Evolutionary conservation across 1,140 invertebrate species (phyloP).

Genomic region (Marisa cornuarietis): DNA sequence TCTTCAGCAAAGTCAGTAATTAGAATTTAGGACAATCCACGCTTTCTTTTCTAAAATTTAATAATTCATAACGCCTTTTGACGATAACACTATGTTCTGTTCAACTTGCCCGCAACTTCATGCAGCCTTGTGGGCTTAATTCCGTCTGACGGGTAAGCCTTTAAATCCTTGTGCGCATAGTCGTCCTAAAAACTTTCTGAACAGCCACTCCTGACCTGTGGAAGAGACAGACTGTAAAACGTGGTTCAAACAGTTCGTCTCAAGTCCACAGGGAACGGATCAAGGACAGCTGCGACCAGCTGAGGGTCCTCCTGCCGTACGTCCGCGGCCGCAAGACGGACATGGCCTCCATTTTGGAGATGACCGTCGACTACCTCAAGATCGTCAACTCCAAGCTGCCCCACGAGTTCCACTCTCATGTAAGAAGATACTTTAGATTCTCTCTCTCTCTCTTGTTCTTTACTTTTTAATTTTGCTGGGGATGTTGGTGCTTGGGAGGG

Average conservation of each 20-base stretch:
- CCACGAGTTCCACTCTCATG: conserved; percentile 52
- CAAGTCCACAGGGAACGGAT: conserved; percentile 52
- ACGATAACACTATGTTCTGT: too few species aligned
- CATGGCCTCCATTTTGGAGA: conserved; percentile 60
- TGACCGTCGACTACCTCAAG: conserved; percentile 58
- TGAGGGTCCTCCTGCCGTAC: conserved; percentile 55
- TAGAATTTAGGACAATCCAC: too few species aligned
- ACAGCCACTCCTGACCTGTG: background rate
- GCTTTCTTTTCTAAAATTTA: too few species aligned
- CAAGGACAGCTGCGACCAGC: conserved; percentile 60
- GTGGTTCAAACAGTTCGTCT: conserved; percentile 11
- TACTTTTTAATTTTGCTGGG: too few species aligned
- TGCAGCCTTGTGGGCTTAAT: too few species aligned
- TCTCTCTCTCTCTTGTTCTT: too few species aligned
- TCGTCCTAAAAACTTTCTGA: background rate
- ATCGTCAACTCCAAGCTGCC: conserved; percentile 55
- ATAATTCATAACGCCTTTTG: too few species aligned
- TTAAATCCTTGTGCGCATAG: too few species aligned
- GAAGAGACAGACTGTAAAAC: background rate
- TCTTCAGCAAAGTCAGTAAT: too few species aligned
- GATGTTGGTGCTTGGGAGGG: too few species aligned
- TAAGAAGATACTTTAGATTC: conserved; percentile 15
- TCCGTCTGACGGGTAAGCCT: too few species aligned
- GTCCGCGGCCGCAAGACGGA: conserved; percentile 58
- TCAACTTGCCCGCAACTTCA: too few species aligned